Evolutionary conservation across 2,113 vertebrate genomes (phyloP).

Genomic region (Etheostoma spectabile): DNA sequence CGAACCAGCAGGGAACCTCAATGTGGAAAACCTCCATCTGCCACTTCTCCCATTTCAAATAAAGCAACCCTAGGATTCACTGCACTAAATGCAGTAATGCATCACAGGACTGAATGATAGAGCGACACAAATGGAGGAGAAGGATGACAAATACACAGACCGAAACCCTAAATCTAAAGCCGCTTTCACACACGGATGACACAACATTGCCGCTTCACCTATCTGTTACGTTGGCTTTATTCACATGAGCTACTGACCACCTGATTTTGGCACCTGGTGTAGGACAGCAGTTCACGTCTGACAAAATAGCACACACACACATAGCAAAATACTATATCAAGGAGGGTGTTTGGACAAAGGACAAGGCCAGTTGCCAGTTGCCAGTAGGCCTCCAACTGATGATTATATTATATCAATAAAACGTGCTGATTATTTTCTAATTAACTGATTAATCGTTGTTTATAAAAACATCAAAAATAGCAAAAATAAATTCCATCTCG

Average conservation of each 20-base stretch:
- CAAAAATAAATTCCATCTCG: no score
- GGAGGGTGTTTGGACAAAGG: no score
- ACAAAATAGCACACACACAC: not conserved
- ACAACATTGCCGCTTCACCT: not conserved
- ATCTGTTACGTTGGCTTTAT: not conserved
- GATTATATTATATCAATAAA: no score
- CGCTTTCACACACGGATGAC: not conserved
- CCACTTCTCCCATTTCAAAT: not conserved
- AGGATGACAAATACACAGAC: not conserved
- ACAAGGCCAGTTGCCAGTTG: no score
- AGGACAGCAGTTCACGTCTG: not conserved
- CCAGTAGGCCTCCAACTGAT: no score
- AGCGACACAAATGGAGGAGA: conserved; percentile 17
- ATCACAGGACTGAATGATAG: conserved; percentile 11
- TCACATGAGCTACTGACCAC: not conserved
- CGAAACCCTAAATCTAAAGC: not conserved
- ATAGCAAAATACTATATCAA: not conserved
- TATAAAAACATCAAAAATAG: no score
- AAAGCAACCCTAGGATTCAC: not conserved
- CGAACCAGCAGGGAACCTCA: conserved; percentile 29
- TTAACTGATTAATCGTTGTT: no score
- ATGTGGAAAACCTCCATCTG: conserved; percentile 46
- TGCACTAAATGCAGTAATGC: not conserved
- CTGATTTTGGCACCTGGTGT: conserved; percentile 2
- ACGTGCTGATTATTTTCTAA: no score